Conservation (phyloP, 2,113 vertebrate species). For the Lamprologus speciosus region DNA sequence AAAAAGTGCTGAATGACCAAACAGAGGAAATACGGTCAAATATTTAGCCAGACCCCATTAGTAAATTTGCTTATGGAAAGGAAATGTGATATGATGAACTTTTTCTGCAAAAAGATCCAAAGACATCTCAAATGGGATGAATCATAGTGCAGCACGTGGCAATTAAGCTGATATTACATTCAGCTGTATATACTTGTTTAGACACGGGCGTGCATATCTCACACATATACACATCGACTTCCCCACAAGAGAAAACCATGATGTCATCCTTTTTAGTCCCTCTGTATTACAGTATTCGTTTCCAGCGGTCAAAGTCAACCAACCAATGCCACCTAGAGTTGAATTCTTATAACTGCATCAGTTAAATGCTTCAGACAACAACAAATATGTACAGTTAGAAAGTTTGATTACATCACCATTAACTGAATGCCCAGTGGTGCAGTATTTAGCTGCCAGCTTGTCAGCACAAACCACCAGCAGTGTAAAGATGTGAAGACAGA, state of each 20-base stretch:
- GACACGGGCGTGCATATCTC: neutral
- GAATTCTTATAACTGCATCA: conserved; percentile 1
- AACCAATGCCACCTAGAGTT: conserved; percentile 57
- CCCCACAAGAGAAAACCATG: conserved; percentile 60
- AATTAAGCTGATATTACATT: conserved; percentile 42
- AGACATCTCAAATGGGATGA: conserved; percentile 24
- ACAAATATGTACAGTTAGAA: neutral
- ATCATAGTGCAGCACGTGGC: conserved; percentile 20
- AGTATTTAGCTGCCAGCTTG: neutral
- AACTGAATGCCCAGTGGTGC: neutral
- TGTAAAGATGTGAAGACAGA: neutral
- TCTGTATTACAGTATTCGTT: conserved; percentile 35
- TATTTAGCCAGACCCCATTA: conserved; percentile 18
- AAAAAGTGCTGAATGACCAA: conserved; percentile 23
- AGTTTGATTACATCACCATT: neutral
- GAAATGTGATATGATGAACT: conserved; percentile 38
- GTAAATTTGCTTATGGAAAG: conserved; percentile 45
- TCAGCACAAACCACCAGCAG: neutral
- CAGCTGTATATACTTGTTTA: conserved; percentile 23
- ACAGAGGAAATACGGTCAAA: conserved; percentile 17
- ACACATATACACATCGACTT: conserved; percentile 30
- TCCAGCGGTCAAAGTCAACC: conserved; percentile 23
- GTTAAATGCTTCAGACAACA: neutral
- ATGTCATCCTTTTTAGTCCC: conserved; percentile 64
- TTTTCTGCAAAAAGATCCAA: conserved; percentile 17